A percentile compares a stretch with the other conserved stretches of the same genome.
Conservation (phyloP, 2,113 vertebrate species). For the Entomyzon cyanotis region DNA sequence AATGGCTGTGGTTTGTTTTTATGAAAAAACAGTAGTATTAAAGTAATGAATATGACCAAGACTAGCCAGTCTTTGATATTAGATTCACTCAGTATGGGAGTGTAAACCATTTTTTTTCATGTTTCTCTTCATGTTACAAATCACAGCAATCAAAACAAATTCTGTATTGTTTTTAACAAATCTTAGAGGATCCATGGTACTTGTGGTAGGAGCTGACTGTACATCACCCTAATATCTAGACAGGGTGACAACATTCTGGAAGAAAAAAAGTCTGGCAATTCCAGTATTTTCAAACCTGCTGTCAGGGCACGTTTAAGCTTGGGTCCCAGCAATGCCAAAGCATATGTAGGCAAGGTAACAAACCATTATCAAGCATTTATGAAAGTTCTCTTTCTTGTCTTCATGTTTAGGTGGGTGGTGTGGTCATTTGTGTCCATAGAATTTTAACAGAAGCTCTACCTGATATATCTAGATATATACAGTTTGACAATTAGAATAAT, state of each 20-base stretch:
- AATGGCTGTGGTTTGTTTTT: background rate
- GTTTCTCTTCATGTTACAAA: background rate
- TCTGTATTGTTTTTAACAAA: background rate
- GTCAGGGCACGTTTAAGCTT: background rate
- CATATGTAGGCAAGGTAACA: background rate
- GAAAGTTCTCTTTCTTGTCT: background rate
- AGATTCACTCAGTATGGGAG: background rate
- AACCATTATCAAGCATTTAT: background rate
- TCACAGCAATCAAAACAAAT: background rate
- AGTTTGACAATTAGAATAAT: background rate
- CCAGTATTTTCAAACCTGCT: background rate
- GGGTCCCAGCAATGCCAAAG: background rate
- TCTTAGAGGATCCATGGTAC: background rate
- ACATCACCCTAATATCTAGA: background rate
- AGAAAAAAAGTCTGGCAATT: background rate
- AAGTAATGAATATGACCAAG: background rate
- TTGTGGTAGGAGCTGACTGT: background rate
- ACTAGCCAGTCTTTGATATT: background rate
- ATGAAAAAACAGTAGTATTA: background rate
- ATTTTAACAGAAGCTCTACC: background rate
- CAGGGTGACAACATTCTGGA: background rate
- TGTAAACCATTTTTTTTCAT: background rate
- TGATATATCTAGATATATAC: background rate
- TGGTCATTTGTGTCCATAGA: fast-evolving
- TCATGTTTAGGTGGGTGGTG: background rate